These are phyloP conservation scores for Fragum sueziense DNA, from an alignment of 2,888 invertebrate genomes.

Conservation along the genomic window DNA sequence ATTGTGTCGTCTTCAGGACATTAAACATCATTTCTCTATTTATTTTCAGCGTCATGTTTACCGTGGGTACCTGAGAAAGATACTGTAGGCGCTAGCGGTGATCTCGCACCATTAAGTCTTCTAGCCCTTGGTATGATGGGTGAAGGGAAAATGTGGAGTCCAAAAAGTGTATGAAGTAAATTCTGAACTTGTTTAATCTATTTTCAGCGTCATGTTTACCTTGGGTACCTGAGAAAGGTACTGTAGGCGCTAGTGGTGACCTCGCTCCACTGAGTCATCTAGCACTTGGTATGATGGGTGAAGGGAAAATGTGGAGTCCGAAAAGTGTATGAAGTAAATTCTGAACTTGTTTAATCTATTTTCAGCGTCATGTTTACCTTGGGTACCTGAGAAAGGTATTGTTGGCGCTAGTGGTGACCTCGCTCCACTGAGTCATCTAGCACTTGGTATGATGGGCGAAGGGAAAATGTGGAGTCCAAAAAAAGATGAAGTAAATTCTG, in stretches of 20 bases:
- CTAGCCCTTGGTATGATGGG: too few relatives aligned
- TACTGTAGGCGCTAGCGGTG: too few relatives aligned
- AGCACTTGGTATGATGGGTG: conserved; percentile 87
- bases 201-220: conserved; percentile 86
- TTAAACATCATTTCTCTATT: too few relatives aligned
- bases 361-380: neutral
- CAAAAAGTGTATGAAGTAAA: too few relatives aligned
- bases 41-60: too few relatives aligned
- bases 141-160: conserved; percentile 86
- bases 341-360: neutral
- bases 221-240: conserved; percentile 88
- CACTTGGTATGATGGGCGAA: conserved; percentile 87
- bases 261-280: conserved; percentile 87
- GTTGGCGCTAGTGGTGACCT: conserved; percentile 88
- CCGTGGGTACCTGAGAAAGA: too few relatives aligned
- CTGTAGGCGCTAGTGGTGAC: conserved; percentile 88
- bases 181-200: too few relatives aligned
- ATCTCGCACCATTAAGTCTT: too few relatives aligned
- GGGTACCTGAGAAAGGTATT: conserved; percentile 85
- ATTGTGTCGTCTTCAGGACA: too few relatives aligned
- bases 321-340: conserved; percentile 83
- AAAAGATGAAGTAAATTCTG: too few relatives aligned
- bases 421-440: conserved; percentile 87
- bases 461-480: too few relatives aligned
- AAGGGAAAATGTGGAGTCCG: conserved; percentile 88